Evolutionary conservation across 2,888 invertebrate species (phyloP).

Genomic region (Abscondita cerata): DNA sequence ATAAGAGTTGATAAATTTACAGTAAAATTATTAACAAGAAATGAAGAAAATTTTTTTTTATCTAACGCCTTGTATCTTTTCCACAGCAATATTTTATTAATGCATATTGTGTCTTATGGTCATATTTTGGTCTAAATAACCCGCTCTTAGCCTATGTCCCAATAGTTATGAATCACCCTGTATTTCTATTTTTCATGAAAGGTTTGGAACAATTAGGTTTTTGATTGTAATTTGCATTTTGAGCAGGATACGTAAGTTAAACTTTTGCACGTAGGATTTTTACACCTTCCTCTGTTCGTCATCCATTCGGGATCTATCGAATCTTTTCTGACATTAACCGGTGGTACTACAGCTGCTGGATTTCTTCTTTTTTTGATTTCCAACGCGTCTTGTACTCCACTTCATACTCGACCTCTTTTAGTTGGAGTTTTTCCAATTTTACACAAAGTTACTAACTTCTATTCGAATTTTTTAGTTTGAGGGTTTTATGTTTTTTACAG

Average conservation of each 20-base stretch:
- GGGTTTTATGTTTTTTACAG: not conserved
- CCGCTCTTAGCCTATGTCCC: no score
- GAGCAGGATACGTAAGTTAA: not conserved
- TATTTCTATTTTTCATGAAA: no score
- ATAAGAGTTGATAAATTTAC: no score
- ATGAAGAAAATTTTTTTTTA: no score
- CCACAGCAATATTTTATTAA: no score
- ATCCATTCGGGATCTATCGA: not conserved
- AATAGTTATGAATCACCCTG: no score
- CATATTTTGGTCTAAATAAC: no score
- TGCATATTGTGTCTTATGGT: no score
- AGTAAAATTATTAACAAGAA: no score
- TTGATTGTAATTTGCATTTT: not conserved
- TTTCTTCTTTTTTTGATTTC: not conserved
- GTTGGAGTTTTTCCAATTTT: not conserved
- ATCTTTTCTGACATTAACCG: not conserved
- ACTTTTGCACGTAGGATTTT: not conserved
- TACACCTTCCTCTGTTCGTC: not conserved
- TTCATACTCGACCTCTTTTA: not conserved
- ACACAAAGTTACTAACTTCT: not conserved
- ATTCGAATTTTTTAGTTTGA: not conserved
- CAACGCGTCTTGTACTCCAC: not conserved
- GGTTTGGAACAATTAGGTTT: no score
- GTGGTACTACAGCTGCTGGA: not conserved
- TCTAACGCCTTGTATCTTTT: no score